Conservation (phyloP, 2,888 invertebrate species). For the Leptothorax acervorum region DNA sequence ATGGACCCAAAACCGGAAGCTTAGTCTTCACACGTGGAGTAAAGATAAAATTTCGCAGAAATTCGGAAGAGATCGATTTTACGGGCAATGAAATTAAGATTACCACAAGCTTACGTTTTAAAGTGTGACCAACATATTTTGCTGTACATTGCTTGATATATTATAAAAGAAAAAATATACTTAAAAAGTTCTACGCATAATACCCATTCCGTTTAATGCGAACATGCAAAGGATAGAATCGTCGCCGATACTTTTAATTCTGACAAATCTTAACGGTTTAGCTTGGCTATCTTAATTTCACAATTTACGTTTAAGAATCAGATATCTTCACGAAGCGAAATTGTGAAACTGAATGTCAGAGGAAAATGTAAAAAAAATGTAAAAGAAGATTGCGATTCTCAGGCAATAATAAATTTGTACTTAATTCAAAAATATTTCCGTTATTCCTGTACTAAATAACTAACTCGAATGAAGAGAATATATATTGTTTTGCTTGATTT, state of each 20-base stretch:
- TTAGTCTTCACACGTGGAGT: neutral
- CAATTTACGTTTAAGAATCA: neutral
- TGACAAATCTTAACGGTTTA: constrained; percentile 11
- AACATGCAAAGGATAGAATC: neutral
- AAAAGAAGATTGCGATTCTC: constrained; percentile 50
- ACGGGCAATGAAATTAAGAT: constrained; percentile 22
- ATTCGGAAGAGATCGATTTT: constrained; percentile 13
- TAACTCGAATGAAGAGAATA: neutral
- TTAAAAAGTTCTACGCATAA: neutral
- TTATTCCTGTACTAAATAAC: neutral
- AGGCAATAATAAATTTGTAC: constrained; percentile 82
- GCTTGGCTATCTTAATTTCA: constrained; percentile 27
- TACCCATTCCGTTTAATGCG: constrained; percentile 39
- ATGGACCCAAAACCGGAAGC: neutral
- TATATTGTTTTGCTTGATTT: constrained; percentile 10
- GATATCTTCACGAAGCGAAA: constrained; percentile 8
- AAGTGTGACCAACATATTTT: constrained; percentile 8
- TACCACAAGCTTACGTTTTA: constrained; percentile 1
- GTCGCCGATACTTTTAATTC: neutral
- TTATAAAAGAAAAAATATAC: neutral
- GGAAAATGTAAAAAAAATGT: constrained; percentile 32
- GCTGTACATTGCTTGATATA: constrained; percentile 1
- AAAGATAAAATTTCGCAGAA: neutral
- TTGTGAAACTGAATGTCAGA: constrained; percentile 45
- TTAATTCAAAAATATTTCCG: constrained; percentile 67